Base-by-base conservation (phyloP, 2,113 vertebrate genomes). In the Spizaetus ornatus region DNA sequence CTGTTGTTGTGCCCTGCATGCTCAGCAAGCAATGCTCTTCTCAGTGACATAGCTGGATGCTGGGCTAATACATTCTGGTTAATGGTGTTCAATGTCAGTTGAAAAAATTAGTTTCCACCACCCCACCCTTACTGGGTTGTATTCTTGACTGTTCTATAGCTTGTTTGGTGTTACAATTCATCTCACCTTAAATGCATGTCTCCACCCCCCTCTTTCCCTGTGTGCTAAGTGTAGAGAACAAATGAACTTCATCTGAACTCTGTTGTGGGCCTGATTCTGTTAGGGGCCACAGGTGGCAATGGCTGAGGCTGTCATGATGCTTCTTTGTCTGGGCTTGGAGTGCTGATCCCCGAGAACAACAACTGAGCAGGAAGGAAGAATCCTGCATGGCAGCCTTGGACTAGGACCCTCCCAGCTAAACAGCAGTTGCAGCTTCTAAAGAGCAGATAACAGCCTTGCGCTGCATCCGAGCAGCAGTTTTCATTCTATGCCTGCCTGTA, bases 371-470 rank as follows among this genome's bases (percentile, higher is more conserved):
- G 42, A 70, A 55, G 26, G 40, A 52, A 47, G 14, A 21, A 22
- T 48, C 26, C 42, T 67, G 25, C 4, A 1, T 22, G n/a, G 53
- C 65, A 79, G 52, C 32, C 32, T 82, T 36, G 38, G 22, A 19
- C n/a, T 32, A 13, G 16, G 14, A 45, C 25, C 3, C 14, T 63
- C 45, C 27, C 56, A 82, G 38, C 40, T 45, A 13, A 81, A 56
- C 42, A 70, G 50, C 45, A 53, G 13, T 25, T 36, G 38, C 36
- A 63, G 42, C n/a, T 79, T 72, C 4, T 17, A 29, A 18, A 34
- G 45, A 55, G 36, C 3, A 16, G 13, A 7, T 62, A 52, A 56
- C 5, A 34, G 34, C 5, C 0, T 13, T 55, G 26, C 2, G 3
- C 45, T 62, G 42, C 27, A 16, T 21, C 15, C 3, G 0, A 40